These are phyloP conservation scores for Hippocampus zosterae DNA, from an alignment of 2,113 vertebrate species.

Conservation along the genomic window DNA sequence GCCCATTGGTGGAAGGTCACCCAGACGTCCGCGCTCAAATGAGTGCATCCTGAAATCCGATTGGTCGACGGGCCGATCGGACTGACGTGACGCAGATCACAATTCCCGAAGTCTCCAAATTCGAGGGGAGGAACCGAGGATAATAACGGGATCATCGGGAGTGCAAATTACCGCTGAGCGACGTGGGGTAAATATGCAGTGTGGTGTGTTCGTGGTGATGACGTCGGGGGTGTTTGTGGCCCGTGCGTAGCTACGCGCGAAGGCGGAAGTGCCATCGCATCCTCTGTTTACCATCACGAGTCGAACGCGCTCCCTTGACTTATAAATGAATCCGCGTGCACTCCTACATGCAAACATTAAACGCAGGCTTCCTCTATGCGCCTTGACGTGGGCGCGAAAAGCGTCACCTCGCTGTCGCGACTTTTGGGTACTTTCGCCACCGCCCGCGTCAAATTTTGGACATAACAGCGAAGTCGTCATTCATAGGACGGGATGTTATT, in stretches of 20 bases:
- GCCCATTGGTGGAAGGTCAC: neutral
- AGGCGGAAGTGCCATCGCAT: slow-evolving; percentile 61
- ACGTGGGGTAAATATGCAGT: slow-evolving; percentile 26
- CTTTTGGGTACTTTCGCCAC: slow-evolving; percentile 40
- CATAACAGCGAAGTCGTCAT: neutral
- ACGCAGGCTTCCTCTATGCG: neutral
- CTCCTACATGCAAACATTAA: slow-evolving; percentile 1
- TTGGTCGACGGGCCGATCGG: slow-evolving; percentile 46
- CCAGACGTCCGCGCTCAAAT: neutral
- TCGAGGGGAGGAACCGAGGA: slow-evolving; percentile 39
- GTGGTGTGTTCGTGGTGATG: neutral
- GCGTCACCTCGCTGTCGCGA: neutral
- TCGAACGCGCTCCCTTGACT: slow-evolving; percentile 27
- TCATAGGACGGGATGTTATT: neutral
- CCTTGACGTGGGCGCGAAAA: neutral
- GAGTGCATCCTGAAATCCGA: slow-evolving; percentile 28
- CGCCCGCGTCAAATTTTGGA: neutral
- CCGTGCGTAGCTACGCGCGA: slow-evolving; percentile 32
- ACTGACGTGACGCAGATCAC: slow-evolving; percentile 60
- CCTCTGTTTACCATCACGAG: slow-evolving; percentile 67
- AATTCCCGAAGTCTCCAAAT: slow-evolving; percentile 74
- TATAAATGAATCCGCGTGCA: neutral
- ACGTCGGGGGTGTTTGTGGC: slow-evolving; percentile 8
- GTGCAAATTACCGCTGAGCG: neutral
- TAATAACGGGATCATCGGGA: slow-evolving; percentile 1